A percentile compares a stretch with the other conserved stretches of the same genome.
These are phyloP conservation scores for Elmis aenea DNA, from an alignment of 2,888 invertebrate species.

Conservation along the genomic window DNA sequence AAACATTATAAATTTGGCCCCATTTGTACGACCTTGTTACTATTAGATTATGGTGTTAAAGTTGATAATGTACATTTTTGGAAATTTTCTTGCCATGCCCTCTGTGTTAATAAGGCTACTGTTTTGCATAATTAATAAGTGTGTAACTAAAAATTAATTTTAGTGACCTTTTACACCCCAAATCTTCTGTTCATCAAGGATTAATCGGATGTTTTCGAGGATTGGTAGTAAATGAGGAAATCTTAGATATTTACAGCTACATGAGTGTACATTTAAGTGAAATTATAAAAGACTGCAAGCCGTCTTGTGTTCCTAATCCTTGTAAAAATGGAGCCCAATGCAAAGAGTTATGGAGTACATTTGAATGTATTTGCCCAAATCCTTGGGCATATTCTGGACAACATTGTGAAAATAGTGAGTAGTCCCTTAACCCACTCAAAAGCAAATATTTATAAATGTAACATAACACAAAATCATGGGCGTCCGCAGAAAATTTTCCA, in stretches of 20 bases:
- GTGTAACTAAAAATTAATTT: too few species aligned
- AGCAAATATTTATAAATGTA: too few species aligned
- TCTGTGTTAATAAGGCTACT: too few species aligned
- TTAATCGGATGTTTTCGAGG: conserved; percentile 92
- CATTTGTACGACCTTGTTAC: too few species aligned
- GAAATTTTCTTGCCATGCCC: too few species aligned
- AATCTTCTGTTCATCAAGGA: conserved; percentile 80
- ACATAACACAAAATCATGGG: too few species aligned
- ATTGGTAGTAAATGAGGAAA: conserved; percentile 85
- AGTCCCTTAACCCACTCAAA: background rate
- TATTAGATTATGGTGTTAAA: too few species aligned
- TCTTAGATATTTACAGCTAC: conserved; percentile 85
- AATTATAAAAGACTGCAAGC: conserved; percentile 89
- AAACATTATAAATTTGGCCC: too few species aligned
- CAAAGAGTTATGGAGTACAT: conserved; percentile 88
- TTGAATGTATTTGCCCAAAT: conserved; percentile 88
- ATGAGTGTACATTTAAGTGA: conserved; percentile 89
- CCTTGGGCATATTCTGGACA: conserved; percentile 88
- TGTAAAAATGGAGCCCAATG: conserved; percentile 88
- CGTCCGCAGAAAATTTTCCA: too few species aligned
- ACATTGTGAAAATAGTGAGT: conserved; percentile 86
- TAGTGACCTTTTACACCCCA: conserved; percentile 71
- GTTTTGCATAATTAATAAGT: too few species aligned
- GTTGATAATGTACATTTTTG: too few species aligned
- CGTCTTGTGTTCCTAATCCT: conserved; percentile 90